Evolutionary conservation across 2,113 vertebrate genomes (phyloP).

Genomic region (Dinomys branickii): DNA sequence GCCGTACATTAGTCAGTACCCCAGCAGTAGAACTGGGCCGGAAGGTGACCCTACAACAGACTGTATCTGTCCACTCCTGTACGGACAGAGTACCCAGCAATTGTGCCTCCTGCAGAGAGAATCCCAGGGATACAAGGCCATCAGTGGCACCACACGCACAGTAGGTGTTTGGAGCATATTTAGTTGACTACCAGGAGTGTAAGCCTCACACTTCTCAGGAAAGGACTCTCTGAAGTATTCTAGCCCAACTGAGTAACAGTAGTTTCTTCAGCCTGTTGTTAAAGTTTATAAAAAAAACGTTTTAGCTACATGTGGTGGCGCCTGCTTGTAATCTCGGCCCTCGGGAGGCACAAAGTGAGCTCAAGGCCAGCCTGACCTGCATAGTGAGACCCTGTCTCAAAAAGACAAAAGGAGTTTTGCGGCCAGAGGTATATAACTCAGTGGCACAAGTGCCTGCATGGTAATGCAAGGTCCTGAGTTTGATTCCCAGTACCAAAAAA

Average conservation of each 20-base stretch:
- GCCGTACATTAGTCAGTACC: not conserved
- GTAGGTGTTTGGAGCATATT: not conserved
- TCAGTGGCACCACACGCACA: not conserved
- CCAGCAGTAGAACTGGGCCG: not conserved
- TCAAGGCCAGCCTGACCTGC: too few species aligned
- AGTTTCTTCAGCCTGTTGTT: not conserved
- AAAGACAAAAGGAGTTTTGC: too few species aligned
- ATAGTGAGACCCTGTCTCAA: too few species aligned
- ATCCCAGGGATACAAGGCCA: not conserved
- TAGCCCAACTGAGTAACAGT: not conserved
- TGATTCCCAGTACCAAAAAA: too few species aligned
- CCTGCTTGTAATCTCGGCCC: too few species aligned
- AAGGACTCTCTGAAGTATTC: conserved; percentile 36
- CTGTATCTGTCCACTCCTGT: not conserved
- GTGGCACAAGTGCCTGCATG: too few species aligned
- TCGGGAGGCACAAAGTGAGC: too few species aligned
- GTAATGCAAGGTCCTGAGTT: too few species aligned
- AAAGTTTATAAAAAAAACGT: not conserved
- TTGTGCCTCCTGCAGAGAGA: not conserved
- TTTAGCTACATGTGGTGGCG: too few species aligned
- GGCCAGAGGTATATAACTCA: too few species aligned
- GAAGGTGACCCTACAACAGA: not conserved
- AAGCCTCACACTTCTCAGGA: conserved; percentile 17
- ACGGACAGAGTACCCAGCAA: not conserved
- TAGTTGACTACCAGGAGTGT: conserved; percentile 32